A percentile compares a stretch with the other conserved stretches of the same genome.
Evolutionary conservation across 2,113 vertebrate genomes (phyloP).

Genomic region (Falco punctatus): DNA sequence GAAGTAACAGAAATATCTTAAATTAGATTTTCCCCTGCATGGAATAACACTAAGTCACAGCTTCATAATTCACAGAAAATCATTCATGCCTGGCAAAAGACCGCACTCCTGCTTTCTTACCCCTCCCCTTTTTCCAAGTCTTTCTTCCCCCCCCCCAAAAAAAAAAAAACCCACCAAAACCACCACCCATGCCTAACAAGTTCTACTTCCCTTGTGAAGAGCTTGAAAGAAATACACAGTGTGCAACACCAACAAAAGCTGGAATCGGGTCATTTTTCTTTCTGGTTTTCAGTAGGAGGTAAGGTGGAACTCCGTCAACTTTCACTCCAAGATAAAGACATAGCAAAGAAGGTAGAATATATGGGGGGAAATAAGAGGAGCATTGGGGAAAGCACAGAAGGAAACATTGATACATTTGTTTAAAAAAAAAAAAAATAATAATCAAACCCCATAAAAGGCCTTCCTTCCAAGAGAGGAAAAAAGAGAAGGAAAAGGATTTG

Average conservation of each 20-base stretch:
- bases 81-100: not conserved
- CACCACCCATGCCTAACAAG: not conserved
- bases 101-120: not conserved
- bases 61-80: not conserved
- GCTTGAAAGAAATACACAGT: not conserved
- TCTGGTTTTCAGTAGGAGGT: not conserved
- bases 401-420: not conserved
- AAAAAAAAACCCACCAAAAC: not conserved
- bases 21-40: not conserved
- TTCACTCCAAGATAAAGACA: not conserved
- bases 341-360: not conserved
- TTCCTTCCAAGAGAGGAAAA: not conserved
- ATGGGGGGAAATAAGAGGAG: not conserved
- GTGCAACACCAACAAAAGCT: not conserved
- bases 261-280: not conserved
- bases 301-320: not conserved
- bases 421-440: not conserved
- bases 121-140: conserved; percentile 3
- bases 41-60: not conserved
- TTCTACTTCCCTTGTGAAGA: not conserved
- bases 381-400: not conserved
- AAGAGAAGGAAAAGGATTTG: not conserved
- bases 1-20: not conserved
- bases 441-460: not conserved
- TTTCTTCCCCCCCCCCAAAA: not conserved